Evolutionary conservation across 2,113 vertebrate species (phyloP), one percentile per base, ranked within the genome.

Genomic region (Rhinolophus sinicus): DNA sequence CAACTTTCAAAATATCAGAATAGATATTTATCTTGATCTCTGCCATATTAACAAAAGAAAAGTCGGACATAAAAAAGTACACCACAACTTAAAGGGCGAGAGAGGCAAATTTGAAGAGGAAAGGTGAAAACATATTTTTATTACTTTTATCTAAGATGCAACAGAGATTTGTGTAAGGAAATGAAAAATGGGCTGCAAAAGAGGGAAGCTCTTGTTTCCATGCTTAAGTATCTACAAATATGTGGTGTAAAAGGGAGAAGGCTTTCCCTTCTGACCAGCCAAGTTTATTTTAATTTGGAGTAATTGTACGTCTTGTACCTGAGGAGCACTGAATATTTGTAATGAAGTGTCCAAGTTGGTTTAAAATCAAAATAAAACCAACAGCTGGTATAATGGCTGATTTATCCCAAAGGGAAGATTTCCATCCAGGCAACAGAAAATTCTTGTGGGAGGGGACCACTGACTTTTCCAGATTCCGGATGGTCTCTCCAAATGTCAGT

Each of bases 211-310:
- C 12, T 75, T 16, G 44, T 88, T 85, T 77, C 47, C 83, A 82
- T 72, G 70, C 58, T 81, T 82, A 95, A 93, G 80, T 38, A 47
- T 84, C 81, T 93, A 28, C 38, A 82, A 94, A 80, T 38, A 69
- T 47, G 81, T 89, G 35, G 78, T 76, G 88, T 83, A 58, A 70
- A 92, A 93, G 60, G 38, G 33, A 93, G 64, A 96, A 52, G 22
- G 15, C 33, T 88, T 90, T 86, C n/a, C 35, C 30, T 94, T 73
- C 77, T 94, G 33, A 94, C 85, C 85, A 83, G 84, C 60, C 72
- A 94, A 96, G 93, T 81, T 95, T 93, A n/a, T 97, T 97, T 96
- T 88, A 56, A 50, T 93, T 81, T 97, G 70, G 96, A 62, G 62
- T 58, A 47, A 65, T 96, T 97, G 96, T 38, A 97, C 92, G 62